phyloP scores from a whole-genome alignment of 2,888 invertebrate species.

The Nineta flava region DNA sequence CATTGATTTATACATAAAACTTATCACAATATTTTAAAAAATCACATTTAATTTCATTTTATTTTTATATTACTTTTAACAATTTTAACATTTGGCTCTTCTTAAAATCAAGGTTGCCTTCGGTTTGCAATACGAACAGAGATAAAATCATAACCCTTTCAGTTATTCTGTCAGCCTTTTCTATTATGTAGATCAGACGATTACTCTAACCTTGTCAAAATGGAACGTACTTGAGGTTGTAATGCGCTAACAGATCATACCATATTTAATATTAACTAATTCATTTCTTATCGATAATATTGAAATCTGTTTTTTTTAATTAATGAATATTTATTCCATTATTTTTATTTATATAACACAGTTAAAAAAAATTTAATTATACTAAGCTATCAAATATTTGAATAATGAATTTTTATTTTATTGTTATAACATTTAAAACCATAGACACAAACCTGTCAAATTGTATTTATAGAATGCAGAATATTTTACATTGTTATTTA shows the following conservation, averaged over 20 bases:
- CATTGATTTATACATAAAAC: neutral
- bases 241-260: neutral
- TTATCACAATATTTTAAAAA: neutral
- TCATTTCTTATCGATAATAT: neutral
- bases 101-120: neutral
- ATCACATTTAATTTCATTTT: neutral
- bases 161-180: neutral
- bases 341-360: too few species aligned
- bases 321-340: too few species aligned
- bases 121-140: neutral
- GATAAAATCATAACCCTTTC: neutral
- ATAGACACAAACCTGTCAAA: too few species aligned
- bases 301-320: neutral
- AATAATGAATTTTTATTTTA: too few species aligned
- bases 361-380: too few species aligned
- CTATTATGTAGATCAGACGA: neutral
- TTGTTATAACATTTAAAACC: too few species aligned
- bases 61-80: neutral
- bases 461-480: too few species aligned
- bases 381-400: too few species aligned
- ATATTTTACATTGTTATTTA: too few species aligned
- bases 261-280: neutral
- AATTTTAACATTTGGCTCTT: neutral
- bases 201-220: neutral
- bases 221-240: neutral